phyloP scores from a whole-genome alignment of 92 coral and sea anemone genomes.

The Porites evermanni region DNA sequence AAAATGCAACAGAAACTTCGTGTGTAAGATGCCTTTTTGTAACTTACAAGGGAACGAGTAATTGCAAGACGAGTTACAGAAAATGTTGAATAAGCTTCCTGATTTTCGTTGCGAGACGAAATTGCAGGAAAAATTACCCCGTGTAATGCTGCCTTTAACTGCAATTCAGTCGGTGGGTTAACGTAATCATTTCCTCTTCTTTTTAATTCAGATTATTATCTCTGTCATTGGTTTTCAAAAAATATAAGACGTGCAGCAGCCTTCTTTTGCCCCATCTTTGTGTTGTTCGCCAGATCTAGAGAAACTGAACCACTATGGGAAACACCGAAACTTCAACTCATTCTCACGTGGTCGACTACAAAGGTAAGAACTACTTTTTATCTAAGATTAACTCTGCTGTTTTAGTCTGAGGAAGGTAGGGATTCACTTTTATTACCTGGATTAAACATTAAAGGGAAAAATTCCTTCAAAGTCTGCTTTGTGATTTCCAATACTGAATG shows the following conservation, averaged over 20 bases:
- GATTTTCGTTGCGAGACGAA: background rate
- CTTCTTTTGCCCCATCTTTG: conserved; percentile 7
- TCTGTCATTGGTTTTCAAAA: background rate
- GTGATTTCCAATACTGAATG: background rate
- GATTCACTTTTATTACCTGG: background rate
- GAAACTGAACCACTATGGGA: conserved; percentile 21
- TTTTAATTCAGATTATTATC: background rate
- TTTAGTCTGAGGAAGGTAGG: conserved; percentile 28
- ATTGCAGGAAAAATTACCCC: background rate
- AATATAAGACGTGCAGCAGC: conserved; percentile 10
- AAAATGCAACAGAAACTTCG: too few relatives aligned
- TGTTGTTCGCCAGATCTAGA: background rate
- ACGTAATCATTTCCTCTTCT: conserved; percentile 3
- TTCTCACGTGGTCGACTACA: conserved; percentile 13
- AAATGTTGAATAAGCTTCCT: too few relatives aligned
- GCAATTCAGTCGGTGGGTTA: background rate
- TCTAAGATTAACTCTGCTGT: conserved; percentile 2
- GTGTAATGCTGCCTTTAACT: background rate
- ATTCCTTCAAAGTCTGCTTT: conserved; percentile 10
- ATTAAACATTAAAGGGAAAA: too few relatives aligned
- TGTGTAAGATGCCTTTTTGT: too few relatives aligned
- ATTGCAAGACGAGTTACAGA: too few relatives aligned
- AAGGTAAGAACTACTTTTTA: conserved; percentile 20
- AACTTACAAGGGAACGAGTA: too few relatives aligned
- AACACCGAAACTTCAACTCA: conserved; percentile 21